Conservation (phyloP, 2,113 vertebrate species). For the Indri indri region DNA sequence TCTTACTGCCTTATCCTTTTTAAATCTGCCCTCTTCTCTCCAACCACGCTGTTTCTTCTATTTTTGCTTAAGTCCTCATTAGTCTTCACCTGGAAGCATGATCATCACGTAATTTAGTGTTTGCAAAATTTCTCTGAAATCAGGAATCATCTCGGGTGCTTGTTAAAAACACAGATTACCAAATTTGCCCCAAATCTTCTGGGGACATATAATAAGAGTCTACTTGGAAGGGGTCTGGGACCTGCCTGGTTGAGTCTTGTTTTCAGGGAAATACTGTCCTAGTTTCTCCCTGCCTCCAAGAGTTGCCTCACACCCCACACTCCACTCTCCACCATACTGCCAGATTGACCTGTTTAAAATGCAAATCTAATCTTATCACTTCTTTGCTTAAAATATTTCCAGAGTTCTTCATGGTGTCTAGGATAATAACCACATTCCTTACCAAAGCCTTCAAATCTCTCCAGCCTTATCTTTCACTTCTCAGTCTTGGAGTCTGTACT, state of each 20-base stretch:
- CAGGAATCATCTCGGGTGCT: background rate
- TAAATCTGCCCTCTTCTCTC: background rate
- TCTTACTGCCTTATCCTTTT: background rate
- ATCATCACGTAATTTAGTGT: background rate
- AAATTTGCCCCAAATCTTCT: background rate
- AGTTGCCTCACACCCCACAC: background rate
- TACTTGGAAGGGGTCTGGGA: background rate
- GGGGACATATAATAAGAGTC: background rate
- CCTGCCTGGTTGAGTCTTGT: background rate
- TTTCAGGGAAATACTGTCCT: background rate
- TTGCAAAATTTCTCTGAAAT: background rate
- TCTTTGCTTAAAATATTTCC: conserved; percentile 1
- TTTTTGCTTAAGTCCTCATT: background rate
- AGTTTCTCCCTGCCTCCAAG: background rate
- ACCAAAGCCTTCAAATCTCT: background rate
- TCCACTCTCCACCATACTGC: background rate
- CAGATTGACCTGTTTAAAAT: conserved; percentile 14
- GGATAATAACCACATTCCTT: conserved; percentile 20
- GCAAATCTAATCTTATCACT: background rate
- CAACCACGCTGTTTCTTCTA: background rate
- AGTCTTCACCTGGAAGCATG: background rate
- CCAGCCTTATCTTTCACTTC: background rate
- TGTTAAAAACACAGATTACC: background rate
- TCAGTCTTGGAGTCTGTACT: background rate
- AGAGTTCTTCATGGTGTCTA: background rate